Percentiles rank a stretch among this genome's conserved stretches.
phyloP scores from a whole-genome alignment of 35 echinoderm and acorn worm genomes.

The Heliocidaris erythrogramma region DNA sequence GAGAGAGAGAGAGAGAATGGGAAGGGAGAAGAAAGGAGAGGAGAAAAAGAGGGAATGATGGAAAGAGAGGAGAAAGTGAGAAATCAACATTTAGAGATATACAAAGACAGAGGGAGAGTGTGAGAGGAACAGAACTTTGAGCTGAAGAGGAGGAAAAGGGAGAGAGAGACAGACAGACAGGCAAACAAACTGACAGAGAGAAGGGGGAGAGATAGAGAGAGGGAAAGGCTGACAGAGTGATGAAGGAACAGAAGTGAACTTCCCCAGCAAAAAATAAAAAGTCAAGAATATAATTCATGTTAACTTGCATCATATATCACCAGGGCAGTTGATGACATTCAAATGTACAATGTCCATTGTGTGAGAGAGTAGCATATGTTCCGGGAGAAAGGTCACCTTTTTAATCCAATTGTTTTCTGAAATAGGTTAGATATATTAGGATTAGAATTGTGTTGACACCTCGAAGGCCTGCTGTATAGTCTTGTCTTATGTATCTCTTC shows the following conservation, averaged over 20 bases:
- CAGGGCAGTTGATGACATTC: not conserved
- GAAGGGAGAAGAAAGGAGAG: not conserved
- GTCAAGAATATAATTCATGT: not conserved
- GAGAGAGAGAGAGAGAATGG: not conserved
- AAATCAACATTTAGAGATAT: not conserved
- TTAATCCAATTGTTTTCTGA: not conserved
- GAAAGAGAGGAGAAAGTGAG: not conserved
- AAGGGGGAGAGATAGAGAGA: not conserved
- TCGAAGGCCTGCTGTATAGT: not conserved
- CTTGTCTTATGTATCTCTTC: too few relatives aligned
- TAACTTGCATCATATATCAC: not conserved
- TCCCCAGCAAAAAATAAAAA: not conserved
- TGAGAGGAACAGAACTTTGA: not conserved
- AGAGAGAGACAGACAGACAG: not conserved
- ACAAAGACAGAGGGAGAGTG: not conserved
- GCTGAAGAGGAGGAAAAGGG: not conserved
- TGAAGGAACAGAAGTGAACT: not conserved
- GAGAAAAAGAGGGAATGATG: not conserved
- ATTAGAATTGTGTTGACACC: not conserved
- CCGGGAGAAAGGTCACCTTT: not conserved
- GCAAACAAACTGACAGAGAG: not conserved
- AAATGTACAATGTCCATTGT: not conserved
- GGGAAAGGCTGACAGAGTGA: not conserved
- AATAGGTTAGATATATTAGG: not conserved
- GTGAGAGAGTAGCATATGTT: constrained; percentile 10